A percentile compares a stretch with the other conserved stretches of the same genome.
These are phyloP conservation scores for Turritopsis rubra DNA, from an alignment of 30 jellyfish, hydroid and myxozoan species.

Conservation along the genomic window DNA sequence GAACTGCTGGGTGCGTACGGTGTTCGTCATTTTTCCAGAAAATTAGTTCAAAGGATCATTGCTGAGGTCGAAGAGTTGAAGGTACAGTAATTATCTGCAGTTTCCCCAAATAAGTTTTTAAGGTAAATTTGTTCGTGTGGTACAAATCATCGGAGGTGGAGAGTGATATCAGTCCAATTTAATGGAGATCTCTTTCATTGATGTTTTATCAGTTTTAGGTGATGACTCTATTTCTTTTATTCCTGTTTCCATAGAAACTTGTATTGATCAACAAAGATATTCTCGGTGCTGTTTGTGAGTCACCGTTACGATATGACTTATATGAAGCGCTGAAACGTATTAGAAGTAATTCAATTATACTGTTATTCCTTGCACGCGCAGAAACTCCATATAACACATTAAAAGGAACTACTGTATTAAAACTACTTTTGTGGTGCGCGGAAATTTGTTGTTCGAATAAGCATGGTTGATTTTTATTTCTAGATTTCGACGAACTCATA, in stretches of 20 bases:
- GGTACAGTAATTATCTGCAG: constrained; percentile 30
- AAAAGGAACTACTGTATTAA: background rate
- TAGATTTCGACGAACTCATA: constrained; percentile 65
- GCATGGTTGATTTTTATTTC: background rate
- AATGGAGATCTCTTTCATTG: background rate
- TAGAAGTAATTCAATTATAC: constrained; percentile 37
- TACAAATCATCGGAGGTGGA: background rate
- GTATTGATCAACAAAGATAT: constrained; percentile 69
- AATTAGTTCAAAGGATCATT: constrained; percentile 61
- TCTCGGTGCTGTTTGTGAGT: constrained; percentile 49
- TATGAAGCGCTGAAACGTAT: constrained; percentile 49
- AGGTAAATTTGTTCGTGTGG: too few species aligned
- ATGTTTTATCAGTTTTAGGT: background rate
- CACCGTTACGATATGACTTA: constrained; percentile 34
- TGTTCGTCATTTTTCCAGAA: constrained; percentile 78
- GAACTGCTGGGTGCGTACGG: constrained; percentile 97
- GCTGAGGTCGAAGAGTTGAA: constrained; percentile 76
- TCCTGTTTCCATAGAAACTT: constrained; percentile 43
- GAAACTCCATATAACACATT: background rate
- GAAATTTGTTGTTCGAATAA: background rate
- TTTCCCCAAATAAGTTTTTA: too few species aligned
- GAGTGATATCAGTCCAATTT: too few species aligned
- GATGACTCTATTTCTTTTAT: too few species aligned
- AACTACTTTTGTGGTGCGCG: background rate
- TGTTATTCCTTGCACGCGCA: background rate